phyloP scores from a whole-genome alignment of 2,888 invertebrate genomes.

The Chouioia cunea region DNA sequence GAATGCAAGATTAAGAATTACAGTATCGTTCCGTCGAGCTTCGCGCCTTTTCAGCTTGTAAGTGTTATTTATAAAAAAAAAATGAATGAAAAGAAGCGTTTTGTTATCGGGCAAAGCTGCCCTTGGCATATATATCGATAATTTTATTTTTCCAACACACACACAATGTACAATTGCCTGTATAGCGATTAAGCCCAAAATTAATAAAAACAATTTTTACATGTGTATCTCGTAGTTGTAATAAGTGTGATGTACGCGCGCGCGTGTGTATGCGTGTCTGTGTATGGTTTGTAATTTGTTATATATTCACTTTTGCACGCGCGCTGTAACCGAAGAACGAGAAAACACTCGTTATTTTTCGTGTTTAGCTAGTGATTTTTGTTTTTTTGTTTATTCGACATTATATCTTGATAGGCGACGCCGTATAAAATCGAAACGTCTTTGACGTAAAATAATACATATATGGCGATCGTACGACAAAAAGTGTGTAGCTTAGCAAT shows the following conservation, averaged over 20 bases:
- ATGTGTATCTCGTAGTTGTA: not conserved
- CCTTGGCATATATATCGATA: slow-evolving; percentile 43
- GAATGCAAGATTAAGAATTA: too few relatives aligned
- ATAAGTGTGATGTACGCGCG: slow-evolving; percentile 1
- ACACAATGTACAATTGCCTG: slow-evolving; percentile 9
- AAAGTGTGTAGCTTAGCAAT: slow-evolving; percentile 51
- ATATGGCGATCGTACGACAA: slow-evolving; percentile 37
- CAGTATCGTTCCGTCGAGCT: slow-evolving; percentile 39
- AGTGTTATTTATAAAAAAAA: slow-evolving; percentile 20
- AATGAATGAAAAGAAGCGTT: slow-evolving; percentile 21
- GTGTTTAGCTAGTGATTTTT: too few relatives aligned
- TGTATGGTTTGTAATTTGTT: slow-evolving; percentile 8
- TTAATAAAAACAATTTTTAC: too few relatives aligned
- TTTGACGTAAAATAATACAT: too few relatives aligned
- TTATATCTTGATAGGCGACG: too few relatives aligned
- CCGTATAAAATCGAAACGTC: slow-evolving; percentile 30
- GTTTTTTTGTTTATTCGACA: too few relatives aligned
- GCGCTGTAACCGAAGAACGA: not conserved
- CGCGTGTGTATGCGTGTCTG: not conserved
- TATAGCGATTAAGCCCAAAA: too few relatives aligned
- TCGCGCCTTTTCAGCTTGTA: slow-evolving; percentile 31
- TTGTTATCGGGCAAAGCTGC: slow-evolving; percentile 44
- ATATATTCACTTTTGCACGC: not conserved
- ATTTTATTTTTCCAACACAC: slow-evolving; percentile 49
- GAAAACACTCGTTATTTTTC: not conserved